Evolutionary conservation across 2,888 invertebrate species (phyloP).

Genomic region (Acholoe squamosa): DNA sequence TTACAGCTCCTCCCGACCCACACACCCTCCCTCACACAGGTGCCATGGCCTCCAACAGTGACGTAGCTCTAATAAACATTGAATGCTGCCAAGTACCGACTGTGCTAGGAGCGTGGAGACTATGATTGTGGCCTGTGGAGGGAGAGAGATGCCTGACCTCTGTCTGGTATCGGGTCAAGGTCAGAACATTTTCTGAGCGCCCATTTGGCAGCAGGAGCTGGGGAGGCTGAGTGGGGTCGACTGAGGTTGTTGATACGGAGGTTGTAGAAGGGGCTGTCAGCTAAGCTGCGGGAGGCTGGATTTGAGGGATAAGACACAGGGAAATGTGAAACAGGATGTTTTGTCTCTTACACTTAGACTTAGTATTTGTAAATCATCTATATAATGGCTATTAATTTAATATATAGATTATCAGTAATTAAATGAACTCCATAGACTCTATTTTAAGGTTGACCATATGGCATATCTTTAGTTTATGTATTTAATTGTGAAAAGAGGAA

Average conservation of each 20-base stretch:
- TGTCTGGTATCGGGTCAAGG: conserved; percentile 54
- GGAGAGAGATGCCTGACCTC: background rate
- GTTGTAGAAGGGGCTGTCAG: background rate
- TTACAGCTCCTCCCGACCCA: background rate
- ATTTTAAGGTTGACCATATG: too few relatives aligned
- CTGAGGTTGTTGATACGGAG: background rate
- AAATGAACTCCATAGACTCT: too few relatives aligned
- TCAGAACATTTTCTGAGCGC: background rate
- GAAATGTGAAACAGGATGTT: too few relatives aligned
- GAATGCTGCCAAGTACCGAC: background rate
- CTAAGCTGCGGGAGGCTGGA: too few relatives aligned
- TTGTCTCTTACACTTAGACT: too few relatives aligned
- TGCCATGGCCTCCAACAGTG: background rate
- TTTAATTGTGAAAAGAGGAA: too few relatives aligned
- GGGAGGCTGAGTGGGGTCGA: background rate
- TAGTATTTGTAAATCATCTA: too few relatives aligned
- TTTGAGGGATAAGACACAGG: too few relatives aligned
- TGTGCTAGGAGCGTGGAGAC: conserved; percentile 10
- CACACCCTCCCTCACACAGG: too few relatives aligned
- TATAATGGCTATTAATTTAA: too few relatives aligned
- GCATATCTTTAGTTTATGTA: too few relatives aligned
- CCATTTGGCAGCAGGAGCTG: conserved; percentile 39
- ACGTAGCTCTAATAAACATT: background rate
- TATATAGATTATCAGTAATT: too few relatives aligned
- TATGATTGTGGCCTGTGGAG: background rate